Base-by-base conservation (phyloP, 2,797 vertebrate species). In the Naso thynnoides region DNA sequence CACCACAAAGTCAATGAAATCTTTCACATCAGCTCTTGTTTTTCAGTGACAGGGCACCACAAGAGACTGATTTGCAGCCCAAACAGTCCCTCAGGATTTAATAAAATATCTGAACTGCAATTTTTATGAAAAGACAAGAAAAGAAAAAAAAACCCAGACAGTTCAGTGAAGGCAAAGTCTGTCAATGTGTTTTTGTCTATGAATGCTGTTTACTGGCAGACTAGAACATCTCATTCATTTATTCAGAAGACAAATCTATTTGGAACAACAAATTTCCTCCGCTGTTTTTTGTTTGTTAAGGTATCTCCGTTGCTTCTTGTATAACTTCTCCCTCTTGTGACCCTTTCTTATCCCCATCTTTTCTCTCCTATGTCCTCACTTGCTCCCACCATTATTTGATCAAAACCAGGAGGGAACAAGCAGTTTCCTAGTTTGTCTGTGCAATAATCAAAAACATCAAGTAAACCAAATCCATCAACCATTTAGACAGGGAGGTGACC, bases 111-210 rank as follows among this genome's bases (percentile, higher is more conserved):
- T 24, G 36, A 2, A 2, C 24, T 49, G 56, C 71, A 74, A 36
- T 74, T 62, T 78, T 72, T 74, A 45, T 19, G 50, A 78, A 58
- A 59, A 19, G 33, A 45, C 59, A 21, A 27, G 7, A 73, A 79
- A 74, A 44, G 42, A 50, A 58, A 75, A 54, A 70, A 44, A 59
- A 42, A n/a, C n/a, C n/a, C 13, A 73, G 31, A 77, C n/a, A 15
- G 38, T 73, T 83, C 45, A 69, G 52, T 42, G 55, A 72, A 79
- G 78, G 62, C 41, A 67, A 72, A 65, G 24, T 57, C 45, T 77
- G 63, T 76, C 79, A 78, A 39, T n/a, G 31, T 13, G 36, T 78
- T 21, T 62, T 11, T 44, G 50, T 61, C 33, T 33, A 16, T 41
- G 55, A n/a, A 3, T 31, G 41, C 39, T 33, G 49, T 36, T 62